Evolutionary conservation across 2,888 invertebrate genomes (phyloP).

Genomic region (Salpingus planirostris): DNA sequence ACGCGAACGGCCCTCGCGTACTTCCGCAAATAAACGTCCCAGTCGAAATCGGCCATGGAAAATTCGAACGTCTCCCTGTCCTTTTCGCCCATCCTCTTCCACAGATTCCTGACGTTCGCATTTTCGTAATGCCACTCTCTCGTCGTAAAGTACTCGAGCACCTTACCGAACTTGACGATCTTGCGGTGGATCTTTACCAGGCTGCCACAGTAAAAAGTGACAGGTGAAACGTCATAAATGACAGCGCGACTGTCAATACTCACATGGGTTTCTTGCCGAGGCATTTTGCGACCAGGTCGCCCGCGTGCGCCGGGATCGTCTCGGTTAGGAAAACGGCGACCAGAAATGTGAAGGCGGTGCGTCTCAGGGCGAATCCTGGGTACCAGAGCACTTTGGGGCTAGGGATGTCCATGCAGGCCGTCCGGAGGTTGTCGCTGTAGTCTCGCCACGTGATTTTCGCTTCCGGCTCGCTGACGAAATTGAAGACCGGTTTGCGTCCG

Average conservation of each 20-base stretch:
- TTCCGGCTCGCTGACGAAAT: too few relatives aligned
- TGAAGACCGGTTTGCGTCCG: too few relatives aligned
- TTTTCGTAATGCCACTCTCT: conserved; percentile 63
- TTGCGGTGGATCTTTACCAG: conserved; percentile 70
- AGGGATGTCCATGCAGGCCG: too few relatives aligned
- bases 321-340: background rate
- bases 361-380: background rate
- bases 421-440: background rate
- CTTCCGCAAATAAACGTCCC: conserved; percentile 60
- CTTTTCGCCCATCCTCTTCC: conserved; percentile 43
- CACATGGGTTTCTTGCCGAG: background rate
- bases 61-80: conserved; percentile 60
- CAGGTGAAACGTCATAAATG: too few relatives aligned
- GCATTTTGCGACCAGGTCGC: background rate
- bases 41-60: conserved; percentile 60
- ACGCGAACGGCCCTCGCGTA: conserved; percentile 66
- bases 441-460: too few relatives aligned
- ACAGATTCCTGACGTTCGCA: conserved; percentile 51
- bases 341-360: background rate
- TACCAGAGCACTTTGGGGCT: background rate
- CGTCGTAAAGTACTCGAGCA: conserved; percentile 65
- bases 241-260: too few relatives aligned
- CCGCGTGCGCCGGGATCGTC: background rate
- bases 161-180: conserved; percentile 66
- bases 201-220: too few relatives aligned